phyloP scores from a whole-genome alignment of 2,113 vertebrate genomes.

The Atrichornis clamosus region DNA sequence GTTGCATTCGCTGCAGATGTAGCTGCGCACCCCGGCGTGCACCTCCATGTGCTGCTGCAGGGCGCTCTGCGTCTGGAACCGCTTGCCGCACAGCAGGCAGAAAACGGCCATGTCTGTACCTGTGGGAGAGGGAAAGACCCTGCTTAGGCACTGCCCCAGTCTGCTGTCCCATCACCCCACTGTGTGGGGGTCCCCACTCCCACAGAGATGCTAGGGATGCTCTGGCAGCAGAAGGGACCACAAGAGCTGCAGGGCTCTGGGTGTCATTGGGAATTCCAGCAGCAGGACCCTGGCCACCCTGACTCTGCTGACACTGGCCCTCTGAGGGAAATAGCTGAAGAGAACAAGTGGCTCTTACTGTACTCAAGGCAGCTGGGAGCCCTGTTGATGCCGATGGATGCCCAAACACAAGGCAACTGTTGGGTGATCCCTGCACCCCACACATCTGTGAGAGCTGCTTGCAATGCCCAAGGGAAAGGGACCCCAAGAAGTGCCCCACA shows the following conservation, averaged over 20 bases:
- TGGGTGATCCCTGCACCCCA: background rate
- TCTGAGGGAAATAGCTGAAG: fast-evolving
- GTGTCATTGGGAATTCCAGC: fast-evolving
- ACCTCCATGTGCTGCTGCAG: constrained; percentile 99
- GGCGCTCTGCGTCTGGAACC: constrained; percentile 94
- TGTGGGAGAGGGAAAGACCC: background rate
- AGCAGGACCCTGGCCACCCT: no score
- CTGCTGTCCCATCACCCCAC: fast-evolving
- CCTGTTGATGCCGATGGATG: background rate
- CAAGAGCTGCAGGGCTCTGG: background rate
- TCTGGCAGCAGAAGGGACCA: background rate
- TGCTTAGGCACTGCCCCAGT: background rate
- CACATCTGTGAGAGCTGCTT: background rate
- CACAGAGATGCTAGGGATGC: background rate
- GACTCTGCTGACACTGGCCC: background rate
- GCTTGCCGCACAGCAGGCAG: constrained; percentile 96
- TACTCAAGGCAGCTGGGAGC: background rate
- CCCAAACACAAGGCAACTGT: background rate
- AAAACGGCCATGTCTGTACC: constrained; percentile 98
- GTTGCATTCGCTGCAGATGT: constrained; percentile 98
- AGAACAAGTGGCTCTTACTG: background rate
- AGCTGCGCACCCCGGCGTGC: constrained; percentile 95
- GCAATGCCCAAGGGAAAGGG: background rate
- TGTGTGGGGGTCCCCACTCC: background rate
- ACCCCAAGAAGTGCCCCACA: fast-evolving